A percentile compares a stretch with the other conserved stretches of the same genome.
phyloP scores from a whole-genome alignment of 2,888 invertebrate species.

The Campopleginae sp. region DNA sequence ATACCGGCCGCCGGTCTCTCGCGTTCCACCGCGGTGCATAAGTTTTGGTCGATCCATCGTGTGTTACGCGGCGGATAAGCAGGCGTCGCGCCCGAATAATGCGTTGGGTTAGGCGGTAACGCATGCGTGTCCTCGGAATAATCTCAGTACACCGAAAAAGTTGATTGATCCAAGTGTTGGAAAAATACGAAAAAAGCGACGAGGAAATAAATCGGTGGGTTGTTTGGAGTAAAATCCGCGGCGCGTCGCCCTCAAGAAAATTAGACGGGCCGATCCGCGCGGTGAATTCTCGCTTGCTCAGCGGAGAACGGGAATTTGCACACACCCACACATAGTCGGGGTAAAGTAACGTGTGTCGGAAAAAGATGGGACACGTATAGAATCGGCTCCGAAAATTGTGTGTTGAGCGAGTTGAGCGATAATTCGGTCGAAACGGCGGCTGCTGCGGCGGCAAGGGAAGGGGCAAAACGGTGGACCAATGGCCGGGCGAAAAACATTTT shows the following conservation, averaged over 20 bases:
- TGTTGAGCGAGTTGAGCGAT: conserved; percentile 28
- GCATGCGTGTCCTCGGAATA: background rate
- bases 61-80: conserved; percentile 3
- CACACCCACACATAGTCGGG: background rate
- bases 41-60: background rate
- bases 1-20: background rate
- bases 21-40: background rate
- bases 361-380: background rate
- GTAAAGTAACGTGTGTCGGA: background rate
- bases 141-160: background rate
- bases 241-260: conserved; percentile 55
- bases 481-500: conserved; percentile 71
- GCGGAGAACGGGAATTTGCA: conserved; percentile 27
- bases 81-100: background rate
- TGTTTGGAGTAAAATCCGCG: conserved; percentile 51
- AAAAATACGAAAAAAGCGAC: background rate
- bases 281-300: background rate
- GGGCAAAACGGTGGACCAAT: conserved; percentile 68
- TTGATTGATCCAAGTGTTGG: background rate
- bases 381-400: conserved; percentile 31
- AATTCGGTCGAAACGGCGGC: conserved; percentile 51
- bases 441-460: conserved; percentile 23
- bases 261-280: conserved; percentile 35
- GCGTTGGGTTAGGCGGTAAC: background rate
- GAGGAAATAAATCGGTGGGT: background rate